Percentiles rank a stretch among this genome's conserved stretches.
Conservation (phyloP, 2,888 invertebrate genomes). For the Epinotia demarniana region DNA sequence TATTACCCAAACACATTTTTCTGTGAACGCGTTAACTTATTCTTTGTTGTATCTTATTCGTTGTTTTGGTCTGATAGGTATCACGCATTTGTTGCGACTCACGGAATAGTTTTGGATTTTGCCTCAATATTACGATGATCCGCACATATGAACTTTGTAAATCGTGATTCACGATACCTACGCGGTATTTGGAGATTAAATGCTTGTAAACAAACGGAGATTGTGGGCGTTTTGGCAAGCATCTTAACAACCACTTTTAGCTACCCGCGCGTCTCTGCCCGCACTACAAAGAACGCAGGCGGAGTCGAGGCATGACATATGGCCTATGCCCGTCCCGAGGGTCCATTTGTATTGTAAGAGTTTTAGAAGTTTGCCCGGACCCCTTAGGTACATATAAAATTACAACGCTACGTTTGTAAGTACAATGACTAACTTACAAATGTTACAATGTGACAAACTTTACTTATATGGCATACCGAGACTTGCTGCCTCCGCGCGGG, state of each 20-base stretch:
- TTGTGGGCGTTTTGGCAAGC: conserved; percentile 49
- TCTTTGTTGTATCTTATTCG: background rate
- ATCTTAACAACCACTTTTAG: conserved; percentile 16
- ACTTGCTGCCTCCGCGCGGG: too few relatives aligned
- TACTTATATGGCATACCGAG: too few relatives aligned
- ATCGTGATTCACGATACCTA: conserved; percentile 57
- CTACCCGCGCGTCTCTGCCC: too few relatives aligned
- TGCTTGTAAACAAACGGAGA: conserved; percentile 53
- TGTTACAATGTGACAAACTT: too few relatives aligned
- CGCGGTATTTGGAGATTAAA: conserved; percentile 53
- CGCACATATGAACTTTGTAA: background rate
- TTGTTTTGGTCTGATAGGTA: background rate
- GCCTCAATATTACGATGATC: background rate
- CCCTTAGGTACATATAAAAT: too few relatives aligned
- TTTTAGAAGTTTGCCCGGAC: too few relatives aligned
- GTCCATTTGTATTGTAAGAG: too few relatives aligned
- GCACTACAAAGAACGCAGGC: too few relatives aligned
- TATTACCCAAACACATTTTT: conserved; percentile 34
- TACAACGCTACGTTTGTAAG: too few relatives aligned
- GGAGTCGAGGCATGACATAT: too few relatives aligned
- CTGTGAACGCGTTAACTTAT: conserved; percentile 7
- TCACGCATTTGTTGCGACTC: background rate
- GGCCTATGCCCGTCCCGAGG: too few relatives aligned
- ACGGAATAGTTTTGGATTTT: background rate
- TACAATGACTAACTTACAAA: too few relatives aligned